Conservation (phyloP, 2,113 vertebrate species). For the Leiothrix lutea region DNA sequence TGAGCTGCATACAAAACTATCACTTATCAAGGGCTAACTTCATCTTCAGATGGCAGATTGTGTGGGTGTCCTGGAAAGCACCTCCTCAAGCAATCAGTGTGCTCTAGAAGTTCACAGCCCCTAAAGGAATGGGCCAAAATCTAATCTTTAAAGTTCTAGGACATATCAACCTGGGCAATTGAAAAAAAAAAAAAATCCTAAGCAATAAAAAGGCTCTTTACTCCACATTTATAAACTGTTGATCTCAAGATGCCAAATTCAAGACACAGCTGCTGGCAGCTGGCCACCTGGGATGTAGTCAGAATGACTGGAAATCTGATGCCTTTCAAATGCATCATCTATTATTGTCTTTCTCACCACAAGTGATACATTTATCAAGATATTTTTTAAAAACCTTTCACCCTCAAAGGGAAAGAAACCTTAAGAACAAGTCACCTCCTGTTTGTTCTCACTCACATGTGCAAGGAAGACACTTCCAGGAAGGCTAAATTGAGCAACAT, state of each 20-base stretch:
- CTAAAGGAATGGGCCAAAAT: not conserved
- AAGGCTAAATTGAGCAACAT: not conserved
- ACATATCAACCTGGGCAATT: not conserved
- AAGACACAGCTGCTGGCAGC: not conserved
- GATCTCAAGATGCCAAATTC: not conserved
- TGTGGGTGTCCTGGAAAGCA: not conserved
- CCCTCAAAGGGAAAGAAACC: not conserved
- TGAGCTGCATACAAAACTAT: not conserved
- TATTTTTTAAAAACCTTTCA: not conserved
- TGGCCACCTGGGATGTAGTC: not conserved
- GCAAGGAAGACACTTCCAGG: not conserved
- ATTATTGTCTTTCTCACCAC: not conserved
- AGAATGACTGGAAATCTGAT: not conserved
- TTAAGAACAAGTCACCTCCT: not conserved
- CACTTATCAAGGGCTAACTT: not conserved
- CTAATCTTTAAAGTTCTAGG: not conserved
- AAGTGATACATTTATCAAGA: not conserved
- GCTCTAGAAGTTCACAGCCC: not conserved
- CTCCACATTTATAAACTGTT: not conserved
- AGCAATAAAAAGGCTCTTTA: not conserved
- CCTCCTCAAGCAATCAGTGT: not conserved
- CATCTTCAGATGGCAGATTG: not conserved
- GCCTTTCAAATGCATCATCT: not conserved
- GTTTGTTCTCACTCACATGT: not conserved
- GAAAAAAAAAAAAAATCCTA: not conserved